Evolutionary conservation across 2,113 vertebrate species (phyloP).

Genomic region (Pycnonotus jocosus): DNA sequence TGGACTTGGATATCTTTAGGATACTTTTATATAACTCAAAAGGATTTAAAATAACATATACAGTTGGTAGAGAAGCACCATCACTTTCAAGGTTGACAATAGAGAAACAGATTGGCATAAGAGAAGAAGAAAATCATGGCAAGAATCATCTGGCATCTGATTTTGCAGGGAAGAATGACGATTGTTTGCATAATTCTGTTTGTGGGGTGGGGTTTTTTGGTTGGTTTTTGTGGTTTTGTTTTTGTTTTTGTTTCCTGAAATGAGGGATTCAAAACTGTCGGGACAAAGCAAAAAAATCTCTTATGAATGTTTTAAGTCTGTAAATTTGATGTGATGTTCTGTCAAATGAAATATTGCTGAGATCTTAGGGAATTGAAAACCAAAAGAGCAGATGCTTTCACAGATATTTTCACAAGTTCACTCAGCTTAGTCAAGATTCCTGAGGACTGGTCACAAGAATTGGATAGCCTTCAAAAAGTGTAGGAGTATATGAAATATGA

Average conservation of each 20-base stretch:
- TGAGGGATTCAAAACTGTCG: neutral
- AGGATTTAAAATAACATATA: neutral
- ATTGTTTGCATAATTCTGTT: neutral
- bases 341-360: conserved; percentile 63
- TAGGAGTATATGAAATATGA: neutral
- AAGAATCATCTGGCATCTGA: neutral
- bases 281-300: neutral
- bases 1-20: neutral
- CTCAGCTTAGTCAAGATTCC: conserved; percentile 42
- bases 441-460: conserved; percentile 26
- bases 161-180: neutral
- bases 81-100: neutral
- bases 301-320: neutral
- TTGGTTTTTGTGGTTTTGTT: neutral
- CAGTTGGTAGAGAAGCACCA: neutral
- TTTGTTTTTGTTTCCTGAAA: neutral
- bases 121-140: neutral
- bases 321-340: conserved; percentile 8
- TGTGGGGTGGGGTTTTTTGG: neutral
- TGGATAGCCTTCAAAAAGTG: conserved; percentile 39
- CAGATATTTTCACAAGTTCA: conserved; percentile 60
- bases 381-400: conserved; percentile 56
- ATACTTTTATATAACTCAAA: neutral
- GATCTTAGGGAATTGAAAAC: conserved; percentile 46
- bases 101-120: neutral